These are phyloP conservation scores for Vidua macroura DNA, from an alignment of 2,113 vertebrate genomes.

Conservation along the genomic window DNA sequence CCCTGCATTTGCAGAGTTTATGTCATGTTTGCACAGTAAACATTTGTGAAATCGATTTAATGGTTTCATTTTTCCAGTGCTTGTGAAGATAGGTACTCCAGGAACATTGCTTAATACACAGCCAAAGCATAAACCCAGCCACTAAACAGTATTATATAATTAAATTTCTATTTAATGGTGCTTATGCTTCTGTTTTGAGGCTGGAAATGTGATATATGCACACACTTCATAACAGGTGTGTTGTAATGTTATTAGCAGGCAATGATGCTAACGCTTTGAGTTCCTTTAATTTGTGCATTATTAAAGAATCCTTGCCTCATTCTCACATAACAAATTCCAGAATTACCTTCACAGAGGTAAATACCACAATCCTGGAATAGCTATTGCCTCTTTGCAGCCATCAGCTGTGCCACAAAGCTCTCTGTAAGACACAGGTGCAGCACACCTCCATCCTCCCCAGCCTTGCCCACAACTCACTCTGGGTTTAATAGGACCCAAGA, in stretches of 20 bases:
- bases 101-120: not conserved
- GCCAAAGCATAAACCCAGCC: not conserved
- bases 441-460: not conserved
- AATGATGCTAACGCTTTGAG: not conserved
- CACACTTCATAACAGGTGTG: not conserved
- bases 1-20: not conserved
- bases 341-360: not conserved
- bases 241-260: not conserved
- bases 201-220: not conserved
- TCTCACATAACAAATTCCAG: not conserved
- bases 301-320: not conserved
- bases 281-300: not conserved
- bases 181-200: not conserved
- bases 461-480: not conserved
- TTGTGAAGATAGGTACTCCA: not conserved
- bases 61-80: not conserved
- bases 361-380: not conserved
- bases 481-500: not conserved
- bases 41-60: not conserved
- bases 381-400: not conserved
- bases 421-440: not conserved
- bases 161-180: constrained; percentile 2
- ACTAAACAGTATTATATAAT: not conserved
- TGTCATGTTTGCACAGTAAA: not conserved
- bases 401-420: not conserved